Percentiles rank a stretch among this genome's conserved stretches.
These are phyloP conservation scores for Sinonovacula constricta DNA, from an alignment of 1,140 invertebrate species.

Conservation along the genomic window DNA sequence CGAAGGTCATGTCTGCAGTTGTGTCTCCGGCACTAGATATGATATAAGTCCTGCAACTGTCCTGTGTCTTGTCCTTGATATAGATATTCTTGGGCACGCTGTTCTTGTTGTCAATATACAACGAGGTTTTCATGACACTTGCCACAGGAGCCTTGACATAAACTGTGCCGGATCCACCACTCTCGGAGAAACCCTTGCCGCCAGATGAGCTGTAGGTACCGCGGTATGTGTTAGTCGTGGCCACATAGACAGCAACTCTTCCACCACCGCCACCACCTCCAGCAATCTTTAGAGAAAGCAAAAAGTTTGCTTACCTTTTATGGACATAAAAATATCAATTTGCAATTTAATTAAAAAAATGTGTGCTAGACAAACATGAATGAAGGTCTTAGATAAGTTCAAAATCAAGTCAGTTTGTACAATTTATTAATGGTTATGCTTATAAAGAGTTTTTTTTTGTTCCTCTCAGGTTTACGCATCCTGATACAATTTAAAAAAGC, in stretches of 20 bases:
- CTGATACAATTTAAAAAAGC: too few species aligned
- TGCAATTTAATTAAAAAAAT: too few species aligned
- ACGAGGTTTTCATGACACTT: conserved; percentile 34
- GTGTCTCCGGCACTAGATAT: conserved; percentile 45
- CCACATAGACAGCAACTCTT: conserved; percentile 59
- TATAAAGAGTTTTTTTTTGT: too few species aligned
- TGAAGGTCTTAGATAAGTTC: too few species aligned
- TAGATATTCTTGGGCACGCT: conserved; percentile 55
- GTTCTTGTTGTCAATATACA: conserved; percentile 64
- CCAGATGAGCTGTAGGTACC: conserved; percentile 64
- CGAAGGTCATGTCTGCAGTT: conserved; percentile 49
- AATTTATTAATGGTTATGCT: too few species aligned
- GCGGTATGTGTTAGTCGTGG: conserved; percentile 53
- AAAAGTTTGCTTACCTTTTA: too few species aligned
- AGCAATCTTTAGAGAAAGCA: conserved; percentile 53
- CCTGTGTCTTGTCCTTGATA: conserved; percentile 52
- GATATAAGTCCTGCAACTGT: conserved; percentile 65
- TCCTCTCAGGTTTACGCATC: too few species aligned
- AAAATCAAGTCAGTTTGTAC: too few species aligned
- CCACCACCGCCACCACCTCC: conserved; percentile 72
- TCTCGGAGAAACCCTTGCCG: conserved; percentile 60
- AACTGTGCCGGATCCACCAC: conserved; percentile 67
- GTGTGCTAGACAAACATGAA: too few species aligned
- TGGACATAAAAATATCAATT: too few species aligned
- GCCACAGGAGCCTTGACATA: conserved; percentile 53